Conservation (phyloP, 1,140 invertebrate genomes). For the Sogatella furcifera region DNA sequence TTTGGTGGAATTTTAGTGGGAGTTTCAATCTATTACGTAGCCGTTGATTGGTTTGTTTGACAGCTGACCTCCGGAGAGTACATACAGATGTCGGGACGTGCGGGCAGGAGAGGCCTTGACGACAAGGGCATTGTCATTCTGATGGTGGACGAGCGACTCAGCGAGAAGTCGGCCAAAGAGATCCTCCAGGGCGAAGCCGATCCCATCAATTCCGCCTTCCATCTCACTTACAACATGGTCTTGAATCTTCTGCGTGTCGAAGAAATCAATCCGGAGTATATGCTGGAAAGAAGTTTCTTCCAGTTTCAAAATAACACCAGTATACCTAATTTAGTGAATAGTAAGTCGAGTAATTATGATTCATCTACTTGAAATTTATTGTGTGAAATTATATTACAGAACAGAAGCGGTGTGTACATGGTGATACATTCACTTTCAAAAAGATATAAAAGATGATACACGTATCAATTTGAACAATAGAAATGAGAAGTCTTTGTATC, state of each 20-base stretch:
- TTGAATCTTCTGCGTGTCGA: constrained; percentile 92
- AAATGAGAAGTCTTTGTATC: no score
- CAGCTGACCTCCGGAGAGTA: constrained; percentile 96
- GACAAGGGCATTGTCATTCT: constrained; percentile 97
- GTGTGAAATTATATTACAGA: no score
- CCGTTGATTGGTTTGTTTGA: constrained; percentile 15
- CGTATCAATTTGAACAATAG: no score
- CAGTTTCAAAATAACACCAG: constrained; percentile 98
- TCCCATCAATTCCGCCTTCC: constrained; percentile 97
- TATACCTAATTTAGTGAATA: constrained; percentile 80
- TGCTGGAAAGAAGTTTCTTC: constrained; percentile 96
- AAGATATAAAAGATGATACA: no score
- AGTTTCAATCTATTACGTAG: no score
- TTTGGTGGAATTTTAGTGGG: no score
- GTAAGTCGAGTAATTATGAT: constrained; percentile 46
- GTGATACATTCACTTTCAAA: no score
- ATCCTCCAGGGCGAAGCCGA: constrained; percentile 90
- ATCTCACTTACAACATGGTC: constrained; percentile 99
- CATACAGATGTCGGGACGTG: constrained; percentile 98
- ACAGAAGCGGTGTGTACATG: no score
- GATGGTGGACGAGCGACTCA: constrained; percentile 97
- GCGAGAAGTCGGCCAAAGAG: constrained; percentile 66
- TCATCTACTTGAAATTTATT: no score
- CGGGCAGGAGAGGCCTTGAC: constrained; percentile 93
- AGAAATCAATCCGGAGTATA: constrained; percentile 99